Evolutionary conservation across 2,888 invertebrate species (phyloP), one percentile per base, ranked within the genome.

Genomic region (Protophormia terraenovae): DNA sequence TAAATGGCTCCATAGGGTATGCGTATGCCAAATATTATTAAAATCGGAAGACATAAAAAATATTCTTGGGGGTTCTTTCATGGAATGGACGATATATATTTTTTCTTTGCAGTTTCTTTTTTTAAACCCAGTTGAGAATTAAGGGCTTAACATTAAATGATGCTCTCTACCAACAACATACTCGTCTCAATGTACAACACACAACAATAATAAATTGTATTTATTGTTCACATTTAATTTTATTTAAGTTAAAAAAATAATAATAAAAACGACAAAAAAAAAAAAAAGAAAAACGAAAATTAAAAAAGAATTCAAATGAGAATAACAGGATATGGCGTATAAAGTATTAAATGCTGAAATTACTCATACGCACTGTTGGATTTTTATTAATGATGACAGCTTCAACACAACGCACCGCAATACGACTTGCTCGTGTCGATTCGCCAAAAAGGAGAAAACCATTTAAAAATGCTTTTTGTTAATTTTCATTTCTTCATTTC

Each of bases 61-160:
- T n/a, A n/a, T n/a, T n/a, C n/a, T n/a, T n/a, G n/a, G n/a, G n/a
- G n/a, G n/a, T n/a, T n/a, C n/a, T n/a, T n/a, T n/a, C n/a, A n/a
- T n/a, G n/a, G n/a, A n/a, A n/a, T n/a, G n/a, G n/a, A n/a, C n/a
- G n/a, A n/a, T n/a, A n/a, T n/a, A n/a, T n/a, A n/a, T n/a, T n/a
- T 79, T 62, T 53, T 53, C 67, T 78, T 24, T 38, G n/a, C 55
- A 38, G 47, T 47, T 60, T 55, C 19, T 64, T 78, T 38, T 66
- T 35, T 58, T 67, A 67, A 67, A 38, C 7, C 41, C 66, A 53
- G 66, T n/a, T 60, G 66, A 32, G 80, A 72, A 76, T 84, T 80
- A 76, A 80, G 67, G 53, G 71, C 71, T 84, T 80, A 79, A 79
- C n/a, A 53, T 60, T n/a, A 22, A 75, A 27, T 58, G 35, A 29